Evolutionary conservation across 2,888 invertebrate genomes (phyloP), one percentile per base, ranked within the genome.

Genomic region (Pandemis heparana): DNA sequence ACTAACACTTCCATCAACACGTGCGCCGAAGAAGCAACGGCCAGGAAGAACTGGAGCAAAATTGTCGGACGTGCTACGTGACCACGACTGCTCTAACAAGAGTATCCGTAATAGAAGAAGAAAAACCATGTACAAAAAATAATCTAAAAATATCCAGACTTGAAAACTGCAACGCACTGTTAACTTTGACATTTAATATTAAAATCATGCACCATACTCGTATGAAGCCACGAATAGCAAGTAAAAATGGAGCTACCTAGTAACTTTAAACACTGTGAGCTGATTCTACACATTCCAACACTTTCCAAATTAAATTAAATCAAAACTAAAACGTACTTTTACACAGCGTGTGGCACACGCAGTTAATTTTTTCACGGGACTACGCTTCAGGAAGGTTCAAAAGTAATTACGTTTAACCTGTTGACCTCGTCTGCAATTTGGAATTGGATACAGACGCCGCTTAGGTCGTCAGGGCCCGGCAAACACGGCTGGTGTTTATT

Each of bases 361-460:
- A 23, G 23, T 12, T 10, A 23, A n/a, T 71, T 66, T 71, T 71
- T 71, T 53, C 16, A 32, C 51, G 5, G 39, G 32, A 8, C 60
- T 23, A 61, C 61, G 61, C 64, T 62, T 39, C 48, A 39, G 53
- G 41, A 71, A 66, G 66, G 71, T 51, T 67, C 43, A 66, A 71
- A 71, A 62, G 66, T 66, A 71, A 66, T 66, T 66, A 67, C 71
- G 61, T 71, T 67, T 71, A 66, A 71, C 71, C 71, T 71, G 71
- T 71, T 71, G 71, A 66, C 71, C 65, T 16, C 66, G 71, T 66
- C 66, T 66, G 66, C 71, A 67, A 66, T 71, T 71, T 62, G 66
- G 71, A 53, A 71, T 71, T 67, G 71, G 71, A 66, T 67, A 66
- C 66, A 66, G 66, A 61, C 46, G 46, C 64, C 65, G 59, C 64